These are phyloP conservation scores for Netelia fuscicornis DNA, from an alignment of 2,888 invertebrate genomes.

Conservation along the genomic window DNA sequence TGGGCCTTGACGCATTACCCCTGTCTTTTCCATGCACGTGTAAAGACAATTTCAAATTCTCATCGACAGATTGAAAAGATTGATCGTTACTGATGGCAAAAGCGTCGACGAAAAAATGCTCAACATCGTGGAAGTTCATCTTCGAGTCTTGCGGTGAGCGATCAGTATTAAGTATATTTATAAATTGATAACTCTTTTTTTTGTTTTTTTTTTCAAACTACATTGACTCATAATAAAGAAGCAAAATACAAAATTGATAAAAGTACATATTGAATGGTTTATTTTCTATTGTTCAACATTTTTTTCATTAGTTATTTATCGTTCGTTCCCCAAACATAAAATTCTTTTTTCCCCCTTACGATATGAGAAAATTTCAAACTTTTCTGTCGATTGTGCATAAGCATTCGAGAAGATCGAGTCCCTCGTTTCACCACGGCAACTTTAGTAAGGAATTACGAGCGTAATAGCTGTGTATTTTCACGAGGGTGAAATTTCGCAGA, in stretches of 20 bases:
- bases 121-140: conserved; percentile 75
- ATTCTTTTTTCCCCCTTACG: background rate
- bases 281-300: no score
- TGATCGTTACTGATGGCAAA: conserved; percentile 62
- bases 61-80: conserved; percentile 66
- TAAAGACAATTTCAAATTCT: conserved; percentile 80
- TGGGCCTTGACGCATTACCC: conserved; percentile 77
- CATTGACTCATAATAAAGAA: no score
- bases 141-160: conserved; percentile 74
- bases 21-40: conserved; percentile 78
- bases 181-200: no score
- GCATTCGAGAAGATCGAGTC: background rate
- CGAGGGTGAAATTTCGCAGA: background rate
- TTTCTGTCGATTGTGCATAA: background rate
- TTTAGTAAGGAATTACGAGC: background rate
- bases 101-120: conserved; percentile 60
- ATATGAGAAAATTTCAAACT: background rate
- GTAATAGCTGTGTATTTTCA: background rate
- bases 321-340: no score
- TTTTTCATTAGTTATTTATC: no score
- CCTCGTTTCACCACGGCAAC: background rate
- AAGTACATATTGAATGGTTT: background rate
- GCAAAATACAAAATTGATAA: background rate
- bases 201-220: conserved; percentile 2
- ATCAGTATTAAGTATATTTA: no score